phyloP scores from a whole-genome alignment of 1,140 invertebrate species.

The Trachymyrmex septentrionalis region DNA sequence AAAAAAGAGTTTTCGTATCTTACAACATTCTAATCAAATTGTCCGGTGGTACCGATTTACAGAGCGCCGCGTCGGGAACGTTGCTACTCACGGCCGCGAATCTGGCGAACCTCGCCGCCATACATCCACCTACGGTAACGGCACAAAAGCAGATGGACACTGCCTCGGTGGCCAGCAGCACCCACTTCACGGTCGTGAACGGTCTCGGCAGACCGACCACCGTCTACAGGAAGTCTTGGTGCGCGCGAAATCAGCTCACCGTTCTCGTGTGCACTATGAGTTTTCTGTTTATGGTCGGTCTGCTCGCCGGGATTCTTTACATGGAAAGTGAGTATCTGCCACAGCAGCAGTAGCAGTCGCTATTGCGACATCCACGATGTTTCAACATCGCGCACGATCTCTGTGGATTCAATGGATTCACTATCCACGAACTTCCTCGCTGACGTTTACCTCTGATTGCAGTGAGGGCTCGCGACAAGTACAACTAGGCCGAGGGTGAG shows the following conservation, averaged over 20 bases:
- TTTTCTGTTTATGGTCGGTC: slow-evolving; percentile 91
- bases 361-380: slow-evolving; percentile 5
- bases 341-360: neutral
- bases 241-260: slow-evolving; percentile 92
- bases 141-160: slow-evolving; percentile 87
- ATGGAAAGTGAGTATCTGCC: slow-evolving; percentile 86
- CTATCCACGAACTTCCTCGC: slow-evolving; percentile 37
- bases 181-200: slow-evolving; percentile 94
- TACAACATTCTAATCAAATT: neutral
- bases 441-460: slow-evolving; percentile 82
- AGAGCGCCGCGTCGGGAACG: slow-evolving; percentile 93
- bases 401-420: slow-evolving; percentile 55
- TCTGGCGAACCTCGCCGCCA: slow-evolving; percentile 89
- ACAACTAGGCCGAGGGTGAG: slow-evolving; percentile 74
- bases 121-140: slow-evolving; percentile 87
- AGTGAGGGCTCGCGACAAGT: slow-evolving; percentile 88
- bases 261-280: slow-evolving; percentile 93
- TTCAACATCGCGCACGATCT: slow-evolving; percentile 48
- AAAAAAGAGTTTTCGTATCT: neutral
- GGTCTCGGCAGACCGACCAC: slow-evolving; percentile 89
- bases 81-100: slow-evolving; percentile 92
- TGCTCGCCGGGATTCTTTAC: slow-evolving; percentile 90
- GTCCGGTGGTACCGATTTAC: slow-evolving; percentile 68
- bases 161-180: slow-evolving; percentile 93
- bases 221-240: slow-evolving; percentile 89